Percentiles rank a stretch among this genome's conserved stretches.
Conservation (phyloP, 1,140 invertebrate genomes). For the Geopemphigus sp. region DNA sequence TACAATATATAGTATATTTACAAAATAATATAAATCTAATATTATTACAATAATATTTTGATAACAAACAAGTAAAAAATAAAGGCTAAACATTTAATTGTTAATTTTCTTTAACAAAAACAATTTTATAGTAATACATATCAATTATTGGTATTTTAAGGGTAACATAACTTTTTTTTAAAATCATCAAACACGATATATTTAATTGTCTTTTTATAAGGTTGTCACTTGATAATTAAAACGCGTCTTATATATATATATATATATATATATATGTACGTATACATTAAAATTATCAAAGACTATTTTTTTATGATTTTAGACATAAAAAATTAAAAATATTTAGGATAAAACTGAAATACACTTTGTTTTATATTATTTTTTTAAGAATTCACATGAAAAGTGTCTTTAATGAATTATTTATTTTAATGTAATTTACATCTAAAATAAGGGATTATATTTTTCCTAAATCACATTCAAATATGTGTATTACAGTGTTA, state of each 20-base stretch:
- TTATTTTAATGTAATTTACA: neutral
- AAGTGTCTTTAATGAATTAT: too few relatives aligned
- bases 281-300: constrained; percentile 20
- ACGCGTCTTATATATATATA: neutral
- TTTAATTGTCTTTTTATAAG: neutral
- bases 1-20: constrained; percentile 3
- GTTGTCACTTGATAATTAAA: constrained; percentile 17
- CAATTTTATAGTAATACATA: neutral
- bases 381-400: neutral
- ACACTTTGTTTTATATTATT: neutral
- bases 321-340: neutral
- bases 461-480: too few relatives aligned
- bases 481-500: too few relatives aligned
- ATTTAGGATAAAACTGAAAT: neutral
- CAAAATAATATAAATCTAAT: constrained; percentile 13
- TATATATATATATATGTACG: too few relatives aligned
- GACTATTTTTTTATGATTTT: neutral
- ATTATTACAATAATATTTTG: neutral
- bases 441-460: too few relatives aligned
- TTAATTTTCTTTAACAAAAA: neutral
- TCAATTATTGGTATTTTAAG: neutral
- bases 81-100: constrained; percentile 5
- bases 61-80: constrained; percentile 10
- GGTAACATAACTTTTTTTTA: constrained; percentile 8
- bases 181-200: neutral